phyloP scores from a whole-genome alignment of 2,888 invertebrate genomes.

The Dicyrtoma fusca region DNA sequence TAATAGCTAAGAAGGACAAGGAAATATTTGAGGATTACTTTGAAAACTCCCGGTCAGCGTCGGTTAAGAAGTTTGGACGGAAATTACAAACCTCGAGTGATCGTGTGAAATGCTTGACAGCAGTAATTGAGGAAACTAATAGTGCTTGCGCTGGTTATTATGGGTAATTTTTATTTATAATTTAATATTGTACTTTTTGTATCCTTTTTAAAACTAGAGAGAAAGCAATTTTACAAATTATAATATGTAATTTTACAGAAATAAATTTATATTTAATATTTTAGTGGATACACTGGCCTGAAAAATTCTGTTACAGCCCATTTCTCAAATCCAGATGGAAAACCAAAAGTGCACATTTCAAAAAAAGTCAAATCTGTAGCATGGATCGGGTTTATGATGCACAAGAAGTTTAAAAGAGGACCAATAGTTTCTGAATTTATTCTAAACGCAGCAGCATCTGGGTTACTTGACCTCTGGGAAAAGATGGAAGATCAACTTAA shows the following conservation, averaged over 20 bases:
- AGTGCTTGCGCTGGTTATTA: background rate
- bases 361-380: background rate
- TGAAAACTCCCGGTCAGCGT: background rate
- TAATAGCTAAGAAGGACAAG: background rate
- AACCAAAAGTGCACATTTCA: background rate
- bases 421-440: background rate
- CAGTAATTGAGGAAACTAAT: background rate
- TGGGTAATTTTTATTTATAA: background rate
- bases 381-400: slow-evolving; percentile 1
- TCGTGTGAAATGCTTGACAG: background rate
- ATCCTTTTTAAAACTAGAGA: too few species aligned
- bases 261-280: too few species aligned
- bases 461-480: background rate
- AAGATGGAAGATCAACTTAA: background rate
- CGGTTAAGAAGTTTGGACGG: background rate
- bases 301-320: background rate
- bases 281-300: background rate
- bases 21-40: background rate
- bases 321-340: background rate
- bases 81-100: background rate
- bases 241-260: too few species aligned
- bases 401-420: background rate
- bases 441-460: background rate
- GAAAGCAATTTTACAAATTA: too few species aligned
- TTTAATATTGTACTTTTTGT: too few species aligned